phyloP scores from a whole-genome alignment of 1,140 invertebrate genomes.

The Drosophila repletoides region DNA sequence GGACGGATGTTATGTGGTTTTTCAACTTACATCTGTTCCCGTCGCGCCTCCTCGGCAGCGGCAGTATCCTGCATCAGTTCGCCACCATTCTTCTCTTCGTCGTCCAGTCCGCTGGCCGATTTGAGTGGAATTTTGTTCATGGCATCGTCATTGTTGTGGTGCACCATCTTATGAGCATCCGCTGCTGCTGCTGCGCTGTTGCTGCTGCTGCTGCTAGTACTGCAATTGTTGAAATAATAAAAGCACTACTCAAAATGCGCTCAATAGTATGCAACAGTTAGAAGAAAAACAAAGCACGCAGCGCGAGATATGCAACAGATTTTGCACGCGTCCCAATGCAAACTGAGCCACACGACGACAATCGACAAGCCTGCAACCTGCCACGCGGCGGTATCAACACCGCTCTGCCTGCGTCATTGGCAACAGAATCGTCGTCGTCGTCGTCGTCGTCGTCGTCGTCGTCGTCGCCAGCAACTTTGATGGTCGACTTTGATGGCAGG shows the following conservation, averaged over 20 bases:
- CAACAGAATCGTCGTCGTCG: conserved; percentile 10
- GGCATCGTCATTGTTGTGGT: conserved; percentile 76
- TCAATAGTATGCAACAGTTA: conserved; percentile 37
- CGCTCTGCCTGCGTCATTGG: conserved; percentile 10
- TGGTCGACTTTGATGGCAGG: conserved; percentile 60
- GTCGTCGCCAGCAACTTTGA: conserved; percentile 45
- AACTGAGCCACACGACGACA: conserved; percentile 46
- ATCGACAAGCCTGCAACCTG: conserved; percentile 5
- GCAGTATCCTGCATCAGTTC: conserved; percentile 74
- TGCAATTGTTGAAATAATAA: background rate
- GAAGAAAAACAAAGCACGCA: background rate
- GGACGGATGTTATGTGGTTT: background rate
- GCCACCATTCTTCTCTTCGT: conserved; percentile 77
- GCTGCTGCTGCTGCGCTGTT: conserved; percentile 36
- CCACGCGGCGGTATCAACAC: conserved; percentile 11
- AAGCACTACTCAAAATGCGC: conserved; percentile 1
- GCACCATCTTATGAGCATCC: conserved; percentile 80
- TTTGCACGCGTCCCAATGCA: conserved; percentile 33
- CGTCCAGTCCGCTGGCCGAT: conserved; percentile 68
- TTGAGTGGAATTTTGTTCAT: conserved; percentile 81
- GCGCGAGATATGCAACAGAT: conserved; percentile 54
- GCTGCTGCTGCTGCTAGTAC: conserved; percentile 23
- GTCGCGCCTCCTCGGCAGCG: conserved; percentile 74
- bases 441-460: conserved; percentile 4
- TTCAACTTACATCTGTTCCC: conserved; percentile 70